A percentile compares a stretch with the other conserved stretches of the same genome.
phyloP scores from a whole-genome alignment of 2,797 vertebrate species.

The Eidolon dupreanum region DNA sequence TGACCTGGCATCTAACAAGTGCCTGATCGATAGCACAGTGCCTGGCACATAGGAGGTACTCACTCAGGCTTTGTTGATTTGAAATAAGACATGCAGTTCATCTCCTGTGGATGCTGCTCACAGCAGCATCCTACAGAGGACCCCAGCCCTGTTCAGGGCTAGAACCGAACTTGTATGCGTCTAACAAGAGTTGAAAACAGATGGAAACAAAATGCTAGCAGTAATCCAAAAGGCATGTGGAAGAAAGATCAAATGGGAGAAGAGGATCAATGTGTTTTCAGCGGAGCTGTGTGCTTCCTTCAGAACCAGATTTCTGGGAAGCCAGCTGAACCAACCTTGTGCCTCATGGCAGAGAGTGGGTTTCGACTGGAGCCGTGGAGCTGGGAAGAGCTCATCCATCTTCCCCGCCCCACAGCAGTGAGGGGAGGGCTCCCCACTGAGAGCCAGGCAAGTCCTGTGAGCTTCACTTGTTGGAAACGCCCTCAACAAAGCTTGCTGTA shows the following conservation, averaged over 20 bases:
- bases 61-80: background rate
- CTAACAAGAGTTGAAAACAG: constrained; percentile 86
- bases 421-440: background rate
- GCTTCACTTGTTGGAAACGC: background rate
- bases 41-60: background rate
- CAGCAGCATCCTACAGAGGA: constrained; percentile 8
- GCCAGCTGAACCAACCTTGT: background rate
- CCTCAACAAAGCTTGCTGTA: background rate
- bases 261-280: constrained; percentile 79
- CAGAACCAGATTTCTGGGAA: constrained; percentile 76
- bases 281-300: constrained; percentile 53
- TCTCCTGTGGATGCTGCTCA: background rate
- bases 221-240: constrained; percentile 86
- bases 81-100: background rate
- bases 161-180: constrained; percentile 76
- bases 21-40: background rate
- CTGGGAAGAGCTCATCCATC: background rate
- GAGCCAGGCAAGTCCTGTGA: background rate
- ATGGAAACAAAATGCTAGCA: constrained; percentile 84
- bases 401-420: background rate
- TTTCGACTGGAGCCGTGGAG: background rate
- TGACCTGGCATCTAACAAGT: background rate
- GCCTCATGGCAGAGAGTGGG: constrained; percentile 37
- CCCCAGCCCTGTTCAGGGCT: constrained; percentile 69
- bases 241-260: constrained; percentile 84